These are phyloP conservation scores for Nipponacmea schrenckii DNA, from an alignment of 2,888 invertebrate species.

Conservation along the genomic window DNA sequence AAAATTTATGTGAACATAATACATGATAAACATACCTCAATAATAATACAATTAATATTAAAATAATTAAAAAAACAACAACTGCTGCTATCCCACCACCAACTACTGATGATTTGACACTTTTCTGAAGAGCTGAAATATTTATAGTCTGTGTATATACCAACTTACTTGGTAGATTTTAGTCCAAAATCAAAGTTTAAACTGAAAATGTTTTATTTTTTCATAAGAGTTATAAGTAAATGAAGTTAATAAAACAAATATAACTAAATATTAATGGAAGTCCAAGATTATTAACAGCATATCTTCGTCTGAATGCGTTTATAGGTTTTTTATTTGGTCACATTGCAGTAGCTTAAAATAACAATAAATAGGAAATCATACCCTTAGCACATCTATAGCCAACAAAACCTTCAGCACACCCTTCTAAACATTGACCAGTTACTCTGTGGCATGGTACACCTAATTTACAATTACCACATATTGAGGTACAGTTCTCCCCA, in stretches of 20 bases:
- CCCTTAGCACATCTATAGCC: slow-evolving; percentile 41
- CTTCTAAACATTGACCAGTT: slow-evolving; percentile 47
- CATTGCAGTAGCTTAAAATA: not conserved
- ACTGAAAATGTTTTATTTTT: no score
- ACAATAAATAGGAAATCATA: slow-evolving; percentile 4
- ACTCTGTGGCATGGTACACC: slow-evolving; percentile 44
- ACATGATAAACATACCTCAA: not conserved
- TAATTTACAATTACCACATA: slow-evolving; percentile 46
- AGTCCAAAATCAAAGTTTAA: no score
- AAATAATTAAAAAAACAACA: slow-evolving; percentile 18
- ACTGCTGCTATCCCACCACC: slow-evolving; percentile 36
- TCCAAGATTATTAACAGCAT: not conserved
- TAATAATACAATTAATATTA: slow-evolving; percentile 14
- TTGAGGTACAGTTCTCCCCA: slow-evolving; percentile 46
- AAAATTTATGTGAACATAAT: no score
- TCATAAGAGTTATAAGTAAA: no score
- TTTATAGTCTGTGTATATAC: not conserved
- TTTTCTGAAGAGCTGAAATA: slow-evolving; percentile 21
- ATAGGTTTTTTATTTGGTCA: not conserved
- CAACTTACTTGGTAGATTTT: no score
- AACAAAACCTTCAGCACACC: slow-evolving; percentile 46
- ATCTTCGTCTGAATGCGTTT: not conserved
- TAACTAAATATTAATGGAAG: no score
- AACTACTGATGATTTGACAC: slow-evolving; percentile 25
- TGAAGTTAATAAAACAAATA: no score